Conservation (phyloP, 2,888 invertebrate species). For the Pyrocoelia pectoralis region DNA sequence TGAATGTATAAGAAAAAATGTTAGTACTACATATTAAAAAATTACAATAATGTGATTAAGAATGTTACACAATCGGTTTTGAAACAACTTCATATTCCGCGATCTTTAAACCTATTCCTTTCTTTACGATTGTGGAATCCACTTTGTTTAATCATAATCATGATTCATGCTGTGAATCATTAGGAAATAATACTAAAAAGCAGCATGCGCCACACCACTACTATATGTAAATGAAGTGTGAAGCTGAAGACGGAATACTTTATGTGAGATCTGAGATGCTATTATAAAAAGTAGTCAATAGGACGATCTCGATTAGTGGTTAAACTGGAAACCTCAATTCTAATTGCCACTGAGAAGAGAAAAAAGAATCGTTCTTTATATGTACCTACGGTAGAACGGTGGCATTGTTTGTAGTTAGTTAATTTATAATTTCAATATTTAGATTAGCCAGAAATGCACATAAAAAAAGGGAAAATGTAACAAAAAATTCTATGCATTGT, state of each 20-base stretch:
- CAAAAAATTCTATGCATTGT: background rate
- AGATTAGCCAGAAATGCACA: background rate
- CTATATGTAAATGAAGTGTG: background rate
- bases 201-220: too few species aligned
- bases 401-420: conserved; percentile 27
- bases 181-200: too few species aligned
- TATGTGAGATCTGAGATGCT: conserved; percentile 12
- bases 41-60: background rate
- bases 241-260: background rate
- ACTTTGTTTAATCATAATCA: background rate
- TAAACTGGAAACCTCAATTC: conserved; percentile 33
- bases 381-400: conserved; percentile 18
- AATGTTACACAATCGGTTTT: background rate
- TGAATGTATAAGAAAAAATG: too few species aligned
- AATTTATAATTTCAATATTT: conserved; percentile 17
- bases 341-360: background rate
- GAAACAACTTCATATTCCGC: background rate
- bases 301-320: conserved; percentile 27
- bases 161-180: background rate
- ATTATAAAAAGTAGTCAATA: conserved; percentile 20
- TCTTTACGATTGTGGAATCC: background rate
- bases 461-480: background rate
- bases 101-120: background rate
- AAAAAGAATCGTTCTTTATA: conserved; percentile 11
- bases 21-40: too few species aligned